Evolutionary conservation across 2,113 vertebrate genomes (phyloP), one percentile per base, ranked within the genome.

Genomic region (Indri indri): DNA sequence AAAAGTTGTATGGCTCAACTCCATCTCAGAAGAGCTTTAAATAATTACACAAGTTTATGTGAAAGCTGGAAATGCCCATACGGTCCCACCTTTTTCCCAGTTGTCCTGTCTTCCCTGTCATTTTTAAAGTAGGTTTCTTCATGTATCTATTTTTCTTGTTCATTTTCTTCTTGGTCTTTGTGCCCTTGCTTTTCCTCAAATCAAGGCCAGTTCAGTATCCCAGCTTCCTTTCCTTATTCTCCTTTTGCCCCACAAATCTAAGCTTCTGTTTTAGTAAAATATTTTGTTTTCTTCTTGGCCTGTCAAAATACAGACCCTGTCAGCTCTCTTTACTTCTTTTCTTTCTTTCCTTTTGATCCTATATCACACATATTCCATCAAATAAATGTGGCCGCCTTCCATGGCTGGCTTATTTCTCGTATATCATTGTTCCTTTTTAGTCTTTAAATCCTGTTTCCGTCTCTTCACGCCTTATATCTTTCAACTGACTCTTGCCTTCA

Each of bases 401-500:
- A 10, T 83, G 54, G 54, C 34, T 82, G 45, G 37, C 63, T 90
- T 79, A 45, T 59, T 88, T 93, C 74, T 94, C 23, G 25, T 45
- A n/a, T 68, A 54, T 65, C 61, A 70, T 42, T 88, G 6, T 92
- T 77, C 9, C 32, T 9, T 91, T 93, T 81, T 89, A 22, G 11
- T 11, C 40, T 88, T 79, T 77, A 89, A 91, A 90, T 45, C 16
- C 18, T 7, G 18, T 89, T 85, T 90, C 88, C 68, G 22, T 90
- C 34, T 92, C n/a, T 82, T 73, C 4, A 81, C 23, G 63, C 30
- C 50, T 22, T 83, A 17, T 87, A 27, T 82, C 14, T 85, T 95
- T 94, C 82, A 91, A 45, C 47, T 94, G 74, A 92, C 12, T 88
- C 42, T 81, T 93, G 80, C 13, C 40, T 93, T 97, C 47, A 71